Evolutionary conservation across 2,888 invertebrate species (phyloP), one percentile per base, ranked within the genome.

Genomic region (Cosmorhoe ocellata): DNA sequence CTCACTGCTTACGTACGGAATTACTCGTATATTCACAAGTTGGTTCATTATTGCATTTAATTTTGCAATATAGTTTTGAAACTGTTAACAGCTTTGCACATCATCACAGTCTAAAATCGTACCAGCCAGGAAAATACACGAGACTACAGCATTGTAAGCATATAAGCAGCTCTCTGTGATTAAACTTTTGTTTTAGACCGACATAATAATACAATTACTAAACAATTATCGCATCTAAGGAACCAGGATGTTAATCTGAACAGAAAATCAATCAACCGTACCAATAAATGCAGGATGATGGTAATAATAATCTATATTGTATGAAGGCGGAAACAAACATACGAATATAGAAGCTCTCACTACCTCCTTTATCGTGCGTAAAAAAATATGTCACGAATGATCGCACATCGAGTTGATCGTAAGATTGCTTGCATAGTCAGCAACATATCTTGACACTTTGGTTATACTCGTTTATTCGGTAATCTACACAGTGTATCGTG

Each of bases 61-160:
- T n/a, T n/a, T n/a, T 52, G 59, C 58, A 55, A 59, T 65, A 61
- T 59, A 67, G 68, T 77, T 70, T 61, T 66, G 61, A 71, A 74
- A 75, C 71, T 66, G 63, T 71, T 69, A 69, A 69, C 69, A 70
- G 69, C 66, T 69, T 64, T 61, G 43, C 32, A 41, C 30, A 30
- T 32, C 12, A 13, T 8, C 18, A 51, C 14, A 42, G 33, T 10
- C 7, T 3, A 40, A 18, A 24, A 26, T 11, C 34, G 11, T n/a
- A 14, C 3, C 12, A 26, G 45, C 37, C 41, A 2, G 26, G 12
- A 22, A n/a, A 37, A 9, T 48, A 7, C 14, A 13, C 33, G 1
- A 28, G 27, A 11, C n/a, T n/a, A n/a, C n/a, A n/a, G n/a, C n/a
- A n/a, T n/a, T n/a, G n/a, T n/a, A n/a, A n/a, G n/a, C n/a, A n/a